These are phyloP conservation scores for Vulpes vulpes DNA, from an alignment of 2,113 vertebrate genomes.

Conservation along the genomic window DNA sequence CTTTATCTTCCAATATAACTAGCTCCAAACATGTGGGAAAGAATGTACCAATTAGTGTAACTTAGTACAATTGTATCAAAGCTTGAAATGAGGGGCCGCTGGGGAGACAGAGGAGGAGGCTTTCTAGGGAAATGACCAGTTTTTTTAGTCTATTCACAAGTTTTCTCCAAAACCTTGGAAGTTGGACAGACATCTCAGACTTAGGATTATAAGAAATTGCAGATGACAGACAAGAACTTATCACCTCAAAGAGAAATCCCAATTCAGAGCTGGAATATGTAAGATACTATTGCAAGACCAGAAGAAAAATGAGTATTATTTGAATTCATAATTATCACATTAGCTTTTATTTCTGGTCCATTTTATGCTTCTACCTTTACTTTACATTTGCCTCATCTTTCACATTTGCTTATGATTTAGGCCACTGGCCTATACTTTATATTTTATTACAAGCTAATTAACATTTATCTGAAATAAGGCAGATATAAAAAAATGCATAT, in stretches of 20 bases:
- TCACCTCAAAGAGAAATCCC: background rate
- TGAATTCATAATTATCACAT: background rate
- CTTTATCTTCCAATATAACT: slow-evolving; percentile 65
- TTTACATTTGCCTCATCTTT: background rate
- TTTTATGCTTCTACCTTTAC: background rate
- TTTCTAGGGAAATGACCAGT: background rate
- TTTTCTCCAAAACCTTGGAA: background rate
- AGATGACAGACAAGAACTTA: background rate
- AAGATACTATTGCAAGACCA: background rate
- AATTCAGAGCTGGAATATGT: background rate
- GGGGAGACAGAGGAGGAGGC: background rate
- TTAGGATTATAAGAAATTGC: background rate
- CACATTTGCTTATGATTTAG: background rate
- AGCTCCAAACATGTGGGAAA: slow-evolving; percentile 64
- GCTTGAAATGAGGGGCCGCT: background rate
- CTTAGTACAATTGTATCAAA: slow-evolving; percentile 68
- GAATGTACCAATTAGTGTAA: slow-evolving; percentile 72
- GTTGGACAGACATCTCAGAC: background rate
- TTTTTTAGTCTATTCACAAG: slow-evolving; percentile 3
- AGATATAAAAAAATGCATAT: background rate
- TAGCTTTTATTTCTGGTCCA: background rate
- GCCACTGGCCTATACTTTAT: background rate
- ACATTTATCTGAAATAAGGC: background rate
- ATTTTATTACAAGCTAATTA: background rate
- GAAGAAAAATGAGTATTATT: background rate